phyloP scores from a whole-genome alignment of 2,113 vertebrate genomes.

The Lamprologus ornatipinnis region DNA sequence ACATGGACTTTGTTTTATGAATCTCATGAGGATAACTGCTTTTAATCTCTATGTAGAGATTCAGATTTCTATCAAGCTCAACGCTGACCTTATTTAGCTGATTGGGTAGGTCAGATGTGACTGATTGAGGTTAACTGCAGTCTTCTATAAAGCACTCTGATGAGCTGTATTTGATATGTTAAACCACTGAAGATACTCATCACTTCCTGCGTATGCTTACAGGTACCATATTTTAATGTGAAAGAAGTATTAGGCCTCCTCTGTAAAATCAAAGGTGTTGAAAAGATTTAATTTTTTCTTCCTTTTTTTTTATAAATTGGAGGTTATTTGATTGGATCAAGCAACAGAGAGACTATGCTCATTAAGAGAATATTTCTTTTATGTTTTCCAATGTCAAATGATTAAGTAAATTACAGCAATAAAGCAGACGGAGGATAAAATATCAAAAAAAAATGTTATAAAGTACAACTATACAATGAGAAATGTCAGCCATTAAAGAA shows the following conservation, averaged over 20 bases:
- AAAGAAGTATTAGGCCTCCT: background rate
- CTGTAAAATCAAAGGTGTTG: background rate
- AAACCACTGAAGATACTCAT: background rate
- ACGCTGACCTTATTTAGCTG: background rate
- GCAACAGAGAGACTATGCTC: background rate
- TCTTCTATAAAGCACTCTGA: background rate
- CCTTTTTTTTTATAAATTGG: background rate
- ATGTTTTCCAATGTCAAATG: background rate
- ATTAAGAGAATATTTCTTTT: background rate
- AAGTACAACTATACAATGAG: background rate
- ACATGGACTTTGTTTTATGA: background rate
- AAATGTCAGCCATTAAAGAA: background rate
- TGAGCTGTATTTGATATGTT: background rate
- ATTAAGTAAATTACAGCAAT: background rate
- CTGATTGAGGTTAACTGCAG: background rate
- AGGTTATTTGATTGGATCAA: background rate
- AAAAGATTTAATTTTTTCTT: background rate
- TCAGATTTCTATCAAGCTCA: background rate
- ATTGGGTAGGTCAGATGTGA: background rate
- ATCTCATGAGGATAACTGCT: background rate
- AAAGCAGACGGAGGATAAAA: background rate
- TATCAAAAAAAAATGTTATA: background rate
- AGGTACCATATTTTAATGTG: background rate
- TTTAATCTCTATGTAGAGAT: background rate
- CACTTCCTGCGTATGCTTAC: background rate